Base-by-base conservation (phyloP, 2,113 vertebrate species). In the Nerophis lumbriciformis region DNA sequence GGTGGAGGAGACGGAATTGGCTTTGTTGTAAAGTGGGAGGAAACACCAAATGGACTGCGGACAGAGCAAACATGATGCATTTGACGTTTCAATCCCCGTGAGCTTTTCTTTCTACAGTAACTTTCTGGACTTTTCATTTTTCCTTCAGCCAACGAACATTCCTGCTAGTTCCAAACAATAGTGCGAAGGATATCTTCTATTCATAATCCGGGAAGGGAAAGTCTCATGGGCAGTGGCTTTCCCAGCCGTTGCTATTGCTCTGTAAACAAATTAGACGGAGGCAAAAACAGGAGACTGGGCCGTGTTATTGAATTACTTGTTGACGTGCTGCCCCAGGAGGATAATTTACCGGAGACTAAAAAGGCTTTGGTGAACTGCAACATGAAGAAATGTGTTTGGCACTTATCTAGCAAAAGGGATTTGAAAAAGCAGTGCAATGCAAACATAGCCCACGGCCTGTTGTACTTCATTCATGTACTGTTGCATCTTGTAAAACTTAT, bases 221-320 rank as follows among this genome's bases (percentile, higher is more conserved):
- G 56, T 54, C 54, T 75, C 62, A 38, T 69, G 57, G 80, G 84
- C 87, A 83, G 80, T 66, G 73, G 72, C 73, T 72, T 69, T 78
- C 71, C 80, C 64, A 73, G 83, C 52, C 81, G 79, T 76, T 75
- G 76, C 42, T 74, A 49, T 68, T 81, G 76, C 72, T 75, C 85
- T 85, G 81, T 91, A 92, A 93, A 90, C 89, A 89, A 86, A 92
- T 92, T 90, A 90, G 88, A 85, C 76, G 69, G 76, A 87, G 73
- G 74, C 73, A 84, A 73, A 87, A 83, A 83, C 68, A 82, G 76
- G 65, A 55, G 72, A 85, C 72, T 58, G 64, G 75, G 65, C 70
- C 79, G 78, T 78, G 73, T 86, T 82, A 87, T 88, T 81, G 73
- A 80, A 88, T 85, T 86, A 80, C 48, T 56, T 74, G 63, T 45